Conservation (phyloP, 2,113 vertebrate species). For the Hirundichthys speculiger region DNA sequence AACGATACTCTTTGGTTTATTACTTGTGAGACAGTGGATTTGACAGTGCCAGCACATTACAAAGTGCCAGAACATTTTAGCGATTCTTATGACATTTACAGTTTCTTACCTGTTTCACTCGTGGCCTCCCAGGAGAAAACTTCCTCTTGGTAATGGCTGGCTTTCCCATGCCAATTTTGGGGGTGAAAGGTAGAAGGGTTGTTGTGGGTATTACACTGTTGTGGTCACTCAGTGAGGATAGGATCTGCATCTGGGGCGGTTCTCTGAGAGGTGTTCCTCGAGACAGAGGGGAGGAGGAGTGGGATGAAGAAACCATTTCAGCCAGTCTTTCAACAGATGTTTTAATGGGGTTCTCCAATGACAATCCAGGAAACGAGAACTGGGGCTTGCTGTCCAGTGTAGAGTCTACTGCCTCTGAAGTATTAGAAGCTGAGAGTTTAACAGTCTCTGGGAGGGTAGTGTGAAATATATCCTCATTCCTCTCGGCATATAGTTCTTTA, state of each 20-base stretch:
- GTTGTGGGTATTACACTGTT: conserved; percentile 79
- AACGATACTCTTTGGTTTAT: neutral
- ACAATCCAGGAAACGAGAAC: conserved; percentile 77
- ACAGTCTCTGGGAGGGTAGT: conserved; percentile 52
- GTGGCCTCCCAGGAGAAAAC: conserved; percentile 97
- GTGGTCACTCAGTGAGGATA: conserved; percentile 76
- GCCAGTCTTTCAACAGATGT: conserved; percentile 75
- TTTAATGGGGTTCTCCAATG: conserved; percentile 80
- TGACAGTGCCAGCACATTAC: conserved; percentile 14
- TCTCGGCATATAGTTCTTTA: conserved; percentile 60
- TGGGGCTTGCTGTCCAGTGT: conserved; percentile 74
- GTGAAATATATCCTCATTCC: conserved; percentile 46
- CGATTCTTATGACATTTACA: neutral
- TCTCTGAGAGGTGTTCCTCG: conserved; percentile 79
- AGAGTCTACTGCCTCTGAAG: conserved; percentile 72
- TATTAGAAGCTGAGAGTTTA: conserved; percentile 39
- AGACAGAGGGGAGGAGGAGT: conserved; percentile 74
- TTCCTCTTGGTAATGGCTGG: conserved; percentile 99
- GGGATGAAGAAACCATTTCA: conserved; percentile 73
- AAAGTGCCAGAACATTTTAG: conserved; percentile 6
- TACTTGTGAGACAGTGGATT: conserved; percentile 2
- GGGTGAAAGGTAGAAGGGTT: conserved; percentile 90
- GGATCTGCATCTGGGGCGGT: conserved; percentile 64
- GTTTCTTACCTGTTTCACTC: conserved; percentile 95
- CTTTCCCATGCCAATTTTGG: conserved; percentile 99